Evolutionary conservation across 2,888 invertebrate species (phyloP), one percentile per base, ranked within the genome.

Genomic region (Rhamnusium bicolor): DNA sequence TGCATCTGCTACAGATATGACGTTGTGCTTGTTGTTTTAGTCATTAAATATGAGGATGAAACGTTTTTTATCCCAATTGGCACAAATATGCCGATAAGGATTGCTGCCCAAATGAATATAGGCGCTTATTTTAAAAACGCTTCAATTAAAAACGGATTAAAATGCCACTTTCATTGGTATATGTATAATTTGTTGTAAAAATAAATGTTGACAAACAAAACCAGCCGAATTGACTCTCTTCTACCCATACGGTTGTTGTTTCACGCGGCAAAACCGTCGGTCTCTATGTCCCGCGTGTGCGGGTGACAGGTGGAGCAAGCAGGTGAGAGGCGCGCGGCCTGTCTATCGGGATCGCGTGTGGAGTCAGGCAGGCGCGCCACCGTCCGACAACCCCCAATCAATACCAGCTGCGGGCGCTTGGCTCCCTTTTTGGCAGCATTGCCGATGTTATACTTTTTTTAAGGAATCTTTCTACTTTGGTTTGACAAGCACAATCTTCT

Each of bases 361-460:
- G 86, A 86, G 87, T 86, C 87, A 84, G 84, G 83, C 84, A 84
- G 87, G 86, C 87, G 86, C 84, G 79, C 77, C 82, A 76, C 75
- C 74, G 73, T 67, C 77, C 78, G 61, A 58, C 67, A 74, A 79
- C 81, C 80, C 77, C 78, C 81, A 84, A 84, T 84, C 83, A 82
- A 84, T 84, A 83, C 81, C 83, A 79, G 88, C 87, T 89, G 88
- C 90, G 82, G 89, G 87, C 88, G 88, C 90, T 89, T 86, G 61
- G 73, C 65, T 69, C 49, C 67, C 67, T 56, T 73, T 73, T 66
- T 24, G 60, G 56, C 69, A 32, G 8, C 40, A 73, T 74, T 77
- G 75, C 71, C 77, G 29, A 14, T 19, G 8, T 46, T 61, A 7
- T 12, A 6, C 6, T 0, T 24, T n/a, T 24, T 60, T 60, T 16